Evolutionary conservation across 23 tunicate species (phyloP), one percentile per base, ranked within the genome.

Genomic region (Oikopleura albicans): DNA sequence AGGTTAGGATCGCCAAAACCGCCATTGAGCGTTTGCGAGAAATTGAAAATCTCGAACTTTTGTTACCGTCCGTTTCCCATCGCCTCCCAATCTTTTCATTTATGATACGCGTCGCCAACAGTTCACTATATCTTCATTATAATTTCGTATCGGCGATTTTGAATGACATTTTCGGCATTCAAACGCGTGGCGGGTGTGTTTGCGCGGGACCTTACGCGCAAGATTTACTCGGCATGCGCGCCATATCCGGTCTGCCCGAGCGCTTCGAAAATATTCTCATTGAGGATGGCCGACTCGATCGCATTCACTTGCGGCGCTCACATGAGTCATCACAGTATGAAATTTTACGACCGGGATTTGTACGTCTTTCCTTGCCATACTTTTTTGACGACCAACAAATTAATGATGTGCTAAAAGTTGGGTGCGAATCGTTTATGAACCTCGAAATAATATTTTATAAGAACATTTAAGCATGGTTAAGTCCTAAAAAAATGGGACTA

Each of bases 151-250:
- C 99, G 40, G 90, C 96, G 16, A 83, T 91, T 1, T 66, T 95
- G 39, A 95, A 95, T 79, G 99, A 95, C 41, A 34, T 95, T 16
- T 95, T 95, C 84, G 99, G 99, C 66, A 95, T 95, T 22, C 99
- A 95, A 91, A 76, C 96, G 27, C 63, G 99, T 39, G 99, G 99
- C 40, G 99, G 99, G 4, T 95, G 99, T 85, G 99, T 95, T 22
- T 95, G 99, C 86, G 99, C 99, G 34, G 99, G 99, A 4, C 97
- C 95, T 1, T 95, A 95, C 84, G 99, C 96, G 39, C 96, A 90
- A 83, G 92, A 95, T 40, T 63, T 95, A 75, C 84, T 95, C 29
- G 99, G 99, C 39, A 95, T 95, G 79, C 28, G 79, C 28, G 35
- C 36, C 4, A 37, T 12, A 2, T 71, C 79, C 34, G 27, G 34